Conservation (phyloP, 2,113 vertebrate species). For the Eublepharis macularius region DNA sequence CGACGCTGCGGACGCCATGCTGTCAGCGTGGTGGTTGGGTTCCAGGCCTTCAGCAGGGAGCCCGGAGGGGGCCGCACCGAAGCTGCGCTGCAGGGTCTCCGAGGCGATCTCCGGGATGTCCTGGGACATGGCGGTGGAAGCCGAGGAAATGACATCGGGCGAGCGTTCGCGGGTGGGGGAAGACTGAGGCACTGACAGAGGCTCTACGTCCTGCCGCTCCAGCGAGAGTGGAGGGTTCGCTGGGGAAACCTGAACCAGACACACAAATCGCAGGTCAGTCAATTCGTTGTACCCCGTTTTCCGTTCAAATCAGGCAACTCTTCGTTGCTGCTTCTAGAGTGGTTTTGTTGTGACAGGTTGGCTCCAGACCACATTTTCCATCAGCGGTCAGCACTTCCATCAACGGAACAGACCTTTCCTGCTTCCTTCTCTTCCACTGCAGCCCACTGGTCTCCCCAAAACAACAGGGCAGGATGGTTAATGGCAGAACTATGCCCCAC, state of each 20-base stretch:
- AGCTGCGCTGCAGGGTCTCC: slow-evolving; percentile 86
- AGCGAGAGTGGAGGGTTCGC: slow-evolving; percentile 78
- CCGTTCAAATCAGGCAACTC: too few species aligned
- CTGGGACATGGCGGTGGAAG: slow-evolving; percentile 94
- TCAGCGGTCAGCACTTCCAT: too few species aligned
- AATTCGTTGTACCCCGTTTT: too few species aligned
- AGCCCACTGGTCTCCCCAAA: too few species aligned
- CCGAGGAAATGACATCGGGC: slow-evolving; percentile 96
- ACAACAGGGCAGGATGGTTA: too few species aligned
- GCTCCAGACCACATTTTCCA: too few species aligned
- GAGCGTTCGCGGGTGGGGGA: slow-evolving; percentile 94
- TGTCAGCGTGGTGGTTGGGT: slow-evolving; percentile 79
- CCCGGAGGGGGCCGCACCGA: slow-evolving; percentile 60
- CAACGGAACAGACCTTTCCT: too few species aligned
- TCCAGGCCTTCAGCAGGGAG: slow-evolving; percentile 71
- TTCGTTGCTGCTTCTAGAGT: too few species aligned
- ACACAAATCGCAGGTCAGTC: neutral
- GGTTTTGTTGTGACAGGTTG: too few species aligned
- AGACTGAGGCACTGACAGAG: slow-evolving; percentile 84
- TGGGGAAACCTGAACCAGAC: slow-evolving; percentile 63
- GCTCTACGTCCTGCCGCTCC: slow-evolving; percentile 86
- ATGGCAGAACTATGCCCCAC: too few species aligned
- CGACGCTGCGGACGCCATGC: slow-evolving; percentile 93
- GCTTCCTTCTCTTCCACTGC: too few species aligned
- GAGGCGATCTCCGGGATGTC: slow-evolving; percentile 97